phyloP scores from a whole-genome alignment of 2,797 vertebrate genomes.

The Chiroxiphia lanceolata region DNA sequence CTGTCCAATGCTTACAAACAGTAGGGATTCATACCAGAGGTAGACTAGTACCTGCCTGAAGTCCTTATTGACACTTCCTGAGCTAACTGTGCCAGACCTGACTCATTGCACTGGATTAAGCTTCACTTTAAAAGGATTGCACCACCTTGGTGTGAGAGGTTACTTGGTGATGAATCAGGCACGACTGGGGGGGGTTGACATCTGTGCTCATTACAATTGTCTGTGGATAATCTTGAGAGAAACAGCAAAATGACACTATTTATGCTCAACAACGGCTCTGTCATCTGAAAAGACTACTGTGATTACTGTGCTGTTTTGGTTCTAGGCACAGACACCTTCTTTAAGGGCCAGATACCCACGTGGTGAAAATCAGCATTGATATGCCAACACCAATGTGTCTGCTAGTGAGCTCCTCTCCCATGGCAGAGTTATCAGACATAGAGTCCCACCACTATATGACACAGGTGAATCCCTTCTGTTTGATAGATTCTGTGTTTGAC shows the following conservation, averaged over 20 bases:
- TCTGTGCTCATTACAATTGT: rapidly evolving
- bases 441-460: not conserved
- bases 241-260: not conserved
- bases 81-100: not conserved
- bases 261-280: not conserved
- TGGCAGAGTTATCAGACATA: rapidly evolving
- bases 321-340: not conserved
- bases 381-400: not conserved
- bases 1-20: not conserved
- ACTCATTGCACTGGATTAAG: not conserved
- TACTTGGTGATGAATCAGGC: not conserved
- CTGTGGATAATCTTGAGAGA: not conserved
- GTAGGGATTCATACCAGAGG: not conserved
- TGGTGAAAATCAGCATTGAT: not conserved
- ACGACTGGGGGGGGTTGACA: rapidly evolving
- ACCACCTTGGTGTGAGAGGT: not conserved
- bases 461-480: not conserved
- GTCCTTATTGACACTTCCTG: not conserved
- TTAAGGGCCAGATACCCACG: not conserved
- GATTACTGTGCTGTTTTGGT: not conserved
- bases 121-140: not conserved
- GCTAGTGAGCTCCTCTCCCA: not conserved
- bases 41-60: not conserved
- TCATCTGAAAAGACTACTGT: not conserved
- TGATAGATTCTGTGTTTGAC: not conserved